Conservation (phyloP, 2,888 invertebrate genomes). For the Choristoneura rosaceana region DNA sequence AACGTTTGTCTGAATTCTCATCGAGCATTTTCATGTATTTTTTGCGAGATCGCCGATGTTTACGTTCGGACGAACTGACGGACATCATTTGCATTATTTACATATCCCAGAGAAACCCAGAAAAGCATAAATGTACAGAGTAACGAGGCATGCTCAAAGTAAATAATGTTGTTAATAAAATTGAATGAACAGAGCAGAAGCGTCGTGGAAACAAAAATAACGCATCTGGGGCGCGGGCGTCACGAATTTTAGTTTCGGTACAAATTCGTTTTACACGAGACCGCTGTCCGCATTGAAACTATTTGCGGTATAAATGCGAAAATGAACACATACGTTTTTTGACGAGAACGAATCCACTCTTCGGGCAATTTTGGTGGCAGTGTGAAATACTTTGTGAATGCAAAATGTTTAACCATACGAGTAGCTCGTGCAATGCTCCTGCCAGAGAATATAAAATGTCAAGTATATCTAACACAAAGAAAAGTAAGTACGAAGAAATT, state of each 20-base stretch:
- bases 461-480: neutral
- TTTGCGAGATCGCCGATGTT: conserved; percentile 22
- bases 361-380: conserved; percentile 6
- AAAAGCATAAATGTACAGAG: conserved; percentile 34
- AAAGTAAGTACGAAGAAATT: neutral
- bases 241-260: conserved; percentile 67
- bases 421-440: conserved; percentile 24
- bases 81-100: conserved; percentile 27
- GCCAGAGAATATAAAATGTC: neutral
- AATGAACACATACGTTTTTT: conserved; percentile 47
- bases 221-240: conserved; percentile 61
- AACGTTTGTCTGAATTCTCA: neutral
- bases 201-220: conserved; percentile 76
- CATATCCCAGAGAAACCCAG: conserved; percentile 35
- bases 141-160: conserved; percentile 47
- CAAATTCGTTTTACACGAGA: conserved; percentile 62
- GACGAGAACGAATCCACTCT: conserved; percentile 36
- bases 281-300: conserved; percentile 62
- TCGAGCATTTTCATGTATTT: conserved; percentile 12
- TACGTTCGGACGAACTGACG: conserved; percentile 25
- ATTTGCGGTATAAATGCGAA: conserved; percentile 52
- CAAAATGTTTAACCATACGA: conserved; percentile 35
- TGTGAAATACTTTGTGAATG: conserved; percentile 13
- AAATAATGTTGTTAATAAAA: conserved; percentile 71
- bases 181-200: conserved; percentile 69